Conservation (phyloP, 1,140 invertebrate species). For the Platorchestia sp. region DNA sequence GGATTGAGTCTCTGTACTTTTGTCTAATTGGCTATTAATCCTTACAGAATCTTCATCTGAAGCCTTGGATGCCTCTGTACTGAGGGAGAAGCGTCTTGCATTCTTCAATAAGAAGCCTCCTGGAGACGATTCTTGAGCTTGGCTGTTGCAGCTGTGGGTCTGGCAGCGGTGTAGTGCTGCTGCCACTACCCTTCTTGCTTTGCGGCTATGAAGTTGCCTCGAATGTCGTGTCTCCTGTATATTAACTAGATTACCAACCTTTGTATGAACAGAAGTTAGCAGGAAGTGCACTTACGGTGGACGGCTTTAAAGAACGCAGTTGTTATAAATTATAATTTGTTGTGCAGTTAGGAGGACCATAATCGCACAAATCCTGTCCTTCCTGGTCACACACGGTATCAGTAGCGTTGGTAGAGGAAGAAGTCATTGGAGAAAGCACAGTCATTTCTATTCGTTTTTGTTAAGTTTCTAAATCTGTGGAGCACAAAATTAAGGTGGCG, state of each 20-base stretch:
- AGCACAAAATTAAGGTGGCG: not conserved
- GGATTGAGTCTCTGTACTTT: not conserved
- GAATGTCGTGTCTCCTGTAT: too few relatives aligned
- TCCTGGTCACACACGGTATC: not conserved
- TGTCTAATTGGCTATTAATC: not conserved
- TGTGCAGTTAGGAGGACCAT: not conserved
- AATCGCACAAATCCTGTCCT: not conserved
- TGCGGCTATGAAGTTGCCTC: not conserved
- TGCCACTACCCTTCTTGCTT: not conserved
- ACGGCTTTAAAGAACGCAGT: not conserved
- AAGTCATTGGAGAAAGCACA: not conserved
- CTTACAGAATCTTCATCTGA: not conserved
- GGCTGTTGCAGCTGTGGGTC: not conserved
- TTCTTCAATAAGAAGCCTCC: not conserved
- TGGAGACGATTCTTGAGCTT: not conserved
- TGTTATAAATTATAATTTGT: not conserved
- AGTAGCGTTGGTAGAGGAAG: not conserved
- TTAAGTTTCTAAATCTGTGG: not conserved
- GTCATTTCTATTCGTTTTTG: not conserved
- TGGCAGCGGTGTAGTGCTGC: not conserved
- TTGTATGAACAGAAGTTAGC: too few relatives aligned
- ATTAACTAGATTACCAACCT: too few relatives aligned
- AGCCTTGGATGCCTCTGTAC: not conserved
- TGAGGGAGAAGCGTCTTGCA: not conserved
- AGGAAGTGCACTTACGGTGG: too few relatives aligned